These are phyloP conservation scores for Papilio protenor DNA, from an alignment of 2,888 invertebrate genomes.

Conservation along the genomic window DNA sequence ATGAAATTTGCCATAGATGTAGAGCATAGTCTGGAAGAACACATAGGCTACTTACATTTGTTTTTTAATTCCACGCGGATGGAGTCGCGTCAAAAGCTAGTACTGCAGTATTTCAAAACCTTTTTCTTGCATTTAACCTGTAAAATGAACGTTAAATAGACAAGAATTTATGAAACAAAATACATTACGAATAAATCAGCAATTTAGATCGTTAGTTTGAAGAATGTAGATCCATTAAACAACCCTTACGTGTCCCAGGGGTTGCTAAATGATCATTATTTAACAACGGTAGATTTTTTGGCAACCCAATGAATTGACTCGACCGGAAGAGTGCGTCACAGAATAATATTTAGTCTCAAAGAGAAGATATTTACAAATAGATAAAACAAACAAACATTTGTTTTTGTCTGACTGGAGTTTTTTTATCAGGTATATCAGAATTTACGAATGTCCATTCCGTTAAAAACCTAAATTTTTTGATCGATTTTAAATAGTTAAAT, in stretches of 20 bases:
- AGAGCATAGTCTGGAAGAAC: no score
- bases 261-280: conserved; percentile 9
- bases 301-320: background rate
- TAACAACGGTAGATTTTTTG: conserved; percentile 6
- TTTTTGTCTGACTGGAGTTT: no score
- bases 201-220: conserved; percentile 1
- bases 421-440: no score
- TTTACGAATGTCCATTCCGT: background rate
- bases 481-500: background rate
- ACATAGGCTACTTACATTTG: no score
- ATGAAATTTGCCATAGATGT: no score
- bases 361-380: background rate
- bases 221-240: background rate
- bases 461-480: background rate
- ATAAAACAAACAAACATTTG: background rate
- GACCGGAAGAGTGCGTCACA: background rate
- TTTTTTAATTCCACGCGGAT: no score
- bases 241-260: conserved; percentile 3
- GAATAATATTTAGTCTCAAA: background rate
- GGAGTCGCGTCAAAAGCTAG: no score
- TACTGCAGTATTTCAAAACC: no score
- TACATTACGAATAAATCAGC: background rate
- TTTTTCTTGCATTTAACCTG: background rate
- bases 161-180: background rate
- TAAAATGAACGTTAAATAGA: no score